Base-by-base conservation (phyloP, 2,888 invertebrate species). In the Zele albiditarsus region DNA sequence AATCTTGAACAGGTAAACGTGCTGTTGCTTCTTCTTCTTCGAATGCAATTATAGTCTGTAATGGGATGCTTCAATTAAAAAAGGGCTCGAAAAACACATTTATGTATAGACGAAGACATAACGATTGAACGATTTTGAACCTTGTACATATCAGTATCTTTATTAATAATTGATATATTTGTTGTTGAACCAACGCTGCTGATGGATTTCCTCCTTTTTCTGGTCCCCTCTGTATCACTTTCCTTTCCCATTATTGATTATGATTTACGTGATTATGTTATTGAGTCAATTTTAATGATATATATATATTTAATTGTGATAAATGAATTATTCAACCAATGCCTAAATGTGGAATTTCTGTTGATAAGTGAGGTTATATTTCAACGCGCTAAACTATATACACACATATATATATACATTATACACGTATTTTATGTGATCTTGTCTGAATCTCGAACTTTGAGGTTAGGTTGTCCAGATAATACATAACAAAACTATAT, bases 1-100 rank as follows among this genome's bases (percentile, higher is more conserved):
- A 92, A 90, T 96, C 96, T 80, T 92, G 91, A 69, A 93, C 92
- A 1, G 94, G 92, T 58, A 93, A 91, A 62, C 95, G 90, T 69
- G 90, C 89, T 70, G 91, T 90, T 0, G 95, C 94, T 90, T 95
- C 95, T 31, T 92, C 91, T 86, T 95, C 95, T 88, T 96, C 96
- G 83, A 92, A 93, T 76, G 92, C 92, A 42, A 94, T 92, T 31
- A 94, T 93, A 86, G 91, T 92, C 95, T 95, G 85, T 70, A 87
- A 89, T 23, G n/a, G 12, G 42, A 58, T 69, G 27, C 71, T 73
- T 67, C 23, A 49, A 62, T 33, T 38, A 33, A 73, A 66, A 67
- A 66, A 28, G 58, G 42, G 53, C 10, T 31, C 23, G 8, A 16
- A 12, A 31, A 16, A 46, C 31, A 28, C 14, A 46, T 62, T 23